Percentiles rank a stretch among this genome's conserved stretches.
Conservation (phyloP, 1,140 invertebrate species). For the Hycleus cichorii region DNA sequence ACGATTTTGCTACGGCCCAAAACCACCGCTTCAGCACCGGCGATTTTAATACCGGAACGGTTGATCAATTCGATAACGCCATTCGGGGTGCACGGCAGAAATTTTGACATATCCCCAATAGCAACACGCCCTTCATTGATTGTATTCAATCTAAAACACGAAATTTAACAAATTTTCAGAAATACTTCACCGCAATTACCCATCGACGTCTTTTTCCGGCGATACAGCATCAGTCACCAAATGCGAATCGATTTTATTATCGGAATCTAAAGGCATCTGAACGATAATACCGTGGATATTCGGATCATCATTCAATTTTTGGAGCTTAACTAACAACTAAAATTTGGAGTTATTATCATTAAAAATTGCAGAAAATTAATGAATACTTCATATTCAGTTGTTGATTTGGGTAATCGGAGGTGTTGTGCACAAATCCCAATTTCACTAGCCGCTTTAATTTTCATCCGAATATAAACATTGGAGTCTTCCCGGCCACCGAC, state of each 20-base stretch:
- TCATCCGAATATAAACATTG: conserved; percentile 98
- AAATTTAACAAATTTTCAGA: neutral
- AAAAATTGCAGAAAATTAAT: neutral
- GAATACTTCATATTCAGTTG: conserved; percentile 74
- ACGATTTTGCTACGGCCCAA: conserved; percentile 97
- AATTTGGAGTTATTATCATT: conserved; percentile 12
- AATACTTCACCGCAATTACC: conserved; percentile 48
- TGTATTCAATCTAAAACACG: conserved; percentile 65
- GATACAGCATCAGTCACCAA: conserved; percentile 79
- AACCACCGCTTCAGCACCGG: conserved; percentile 85
- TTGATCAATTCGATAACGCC: conserved; percentile 91
- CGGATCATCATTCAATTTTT: conserved; percentile 75
- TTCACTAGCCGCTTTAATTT: conserved; percentile 85
- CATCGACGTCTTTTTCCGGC: conserved; percentile 91
- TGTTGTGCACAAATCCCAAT: conserved; percentile 84
- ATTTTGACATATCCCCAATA: conserved; percentile 76
- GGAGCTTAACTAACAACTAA: conserved; percentile 54
- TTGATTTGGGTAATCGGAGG: conserved; percentile 71
- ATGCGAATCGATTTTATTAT: conserved; percentile 75
- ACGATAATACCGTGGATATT: conserved; percentile 93
- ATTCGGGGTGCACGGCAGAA: conserved; percentile 88
- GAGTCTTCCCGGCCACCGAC: conserved; percentile 94
- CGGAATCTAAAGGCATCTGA: conserved; percentile 89
- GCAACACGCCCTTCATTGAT: conserved; percentile 85
- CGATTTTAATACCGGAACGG: conserved; percentile 67